These are phyloP conservation scores for Nomada goodeniana DNA, from an alignment of 2,888 invertebrate genomes.

Conservation along the genomic window DNA sequence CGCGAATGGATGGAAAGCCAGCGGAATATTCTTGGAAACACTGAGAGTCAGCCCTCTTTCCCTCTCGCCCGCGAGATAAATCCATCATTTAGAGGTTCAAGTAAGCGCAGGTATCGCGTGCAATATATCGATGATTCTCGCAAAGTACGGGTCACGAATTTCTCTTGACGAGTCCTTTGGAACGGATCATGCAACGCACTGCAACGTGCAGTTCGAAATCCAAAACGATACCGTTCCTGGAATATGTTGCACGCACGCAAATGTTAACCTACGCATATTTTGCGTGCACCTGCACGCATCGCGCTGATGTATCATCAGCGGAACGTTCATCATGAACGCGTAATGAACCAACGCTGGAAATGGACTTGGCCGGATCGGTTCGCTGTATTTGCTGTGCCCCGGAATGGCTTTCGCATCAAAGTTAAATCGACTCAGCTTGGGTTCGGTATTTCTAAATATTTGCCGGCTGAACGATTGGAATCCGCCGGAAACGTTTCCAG, in stretches of 20 bases:
- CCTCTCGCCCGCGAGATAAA: background rate
- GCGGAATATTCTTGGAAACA: background rate
- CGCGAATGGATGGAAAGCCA: conserved; percentile 6
- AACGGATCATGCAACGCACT: no score
- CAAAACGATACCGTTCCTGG: no score
- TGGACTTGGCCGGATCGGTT: background rate
- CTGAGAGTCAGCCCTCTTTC: background rate
- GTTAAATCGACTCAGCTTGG: conserved; percentile 13
- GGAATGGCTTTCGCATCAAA: conserved; percentile 12
- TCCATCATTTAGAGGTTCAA: no score
- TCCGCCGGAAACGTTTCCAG: background rate
- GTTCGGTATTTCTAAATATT: conserved; percentile 34
- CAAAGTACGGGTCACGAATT: background rate
- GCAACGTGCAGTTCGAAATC: no score
- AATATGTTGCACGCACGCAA: no score
- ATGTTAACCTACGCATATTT: no score
- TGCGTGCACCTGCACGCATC: no score
- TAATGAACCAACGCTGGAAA: no score
- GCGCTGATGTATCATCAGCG: no score
- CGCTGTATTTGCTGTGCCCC: conserved; percentile 15
- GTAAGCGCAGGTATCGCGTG: no score
- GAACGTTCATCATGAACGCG: no score
- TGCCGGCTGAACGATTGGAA: conserved; percentile 8
- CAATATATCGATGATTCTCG: background rate
- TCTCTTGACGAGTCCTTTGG: no score